Base-by-base conservation (phyloP, 2,797 vertebrate species). In the Arrhamphus sclerolepis region DNA sequence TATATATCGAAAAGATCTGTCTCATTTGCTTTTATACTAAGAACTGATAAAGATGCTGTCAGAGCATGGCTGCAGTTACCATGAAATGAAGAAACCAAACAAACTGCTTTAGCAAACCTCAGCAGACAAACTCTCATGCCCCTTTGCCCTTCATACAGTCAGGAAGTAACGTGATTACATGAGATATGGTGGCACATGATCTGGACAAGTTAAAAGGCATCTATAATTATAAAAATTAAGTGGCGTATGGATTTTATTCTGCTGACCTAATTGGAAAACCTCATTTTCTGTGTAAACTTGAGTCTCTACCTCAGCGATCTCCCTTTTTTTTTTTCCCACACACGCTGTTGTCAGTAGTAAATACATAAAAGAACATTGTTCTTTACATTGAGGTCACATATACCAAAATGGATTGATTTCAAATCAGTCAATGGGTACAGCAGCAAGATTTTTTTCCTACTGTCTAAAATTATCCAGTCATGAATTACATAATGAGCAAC, bases 111-210 rank as follows among this genome's bases (percentile, higher is more conserved):
- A 31, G n/a, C 39, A 19, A 52, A 59, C 41, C 50, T 2, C 38
- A 49, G 42, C 34, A 58, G 48, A 58, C 9, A 2, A 16, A 1
- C 7, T 70, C 50, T 24, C 1, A 8, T 61, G 39, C 7, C 51
- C 59, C 34, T 56, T 24, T 34, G 9, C 21, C 55, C 50, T 46
- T 66, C 46, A 47, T 59, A 50, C 62, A 60, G 62, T 76, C 51
- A 28, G 60, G 17, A 54, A 72, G 70, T 83, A 81, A 84, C 51
- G 11, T 52, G 26, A 81, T 87, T 81, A 79, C 50, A 58, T 34
- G 43, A 61, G 28, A 70, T 70, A 61, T 52, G 60, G 59, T 5
- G 26, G 79, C 85, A 89, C 82, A 84, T 89, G 87, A 87, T 78
- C 75, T 70, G 31, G 44, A 19, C 49, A 60, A 41, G 40, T 66